Conservation (phyloP, 1,140 invertebrate genomes). For the Euglossa dilemma region DNA sequence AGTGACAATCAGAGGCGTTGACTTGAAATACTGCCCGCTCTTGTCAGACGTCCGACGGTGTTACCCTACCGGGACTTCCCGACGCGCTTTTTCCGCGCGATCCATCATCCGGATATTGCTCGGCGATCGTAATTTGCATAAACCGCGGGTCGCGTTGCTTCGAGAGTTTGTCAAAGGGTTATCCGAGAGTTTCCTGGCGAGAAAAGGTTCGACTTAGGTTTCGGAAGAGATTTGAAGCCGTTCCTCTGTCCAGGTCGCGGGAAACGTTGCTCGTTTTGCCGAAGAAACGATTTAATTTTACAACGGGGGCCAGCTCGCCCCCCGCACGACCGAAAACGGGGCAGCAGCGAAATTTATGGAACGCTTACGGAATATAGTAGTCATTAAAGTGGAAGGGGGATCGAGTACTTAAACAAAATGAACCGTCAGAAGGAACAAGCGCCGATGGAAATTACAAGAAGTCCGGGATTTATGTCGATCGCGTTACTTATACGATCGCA, state of each 20-base stretch:
- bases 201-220: too few species aligned
- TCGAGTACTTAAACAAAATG: conserved; percentile 3
- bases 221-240: too few species aligned
- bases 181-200: too few species aligned
- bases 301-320: too few species aligned
- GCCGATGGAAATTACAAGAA: conserved; percentile 13
- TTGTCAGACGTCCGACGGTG: conserved; percentile 24
- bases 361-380: conserved; percentile 8
- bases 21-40: conserved; percentile 71
- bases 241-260: too few species aligned
- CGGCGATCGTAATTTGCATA: not conserved
- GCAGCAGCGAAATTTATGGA: conserved; percentile 3
- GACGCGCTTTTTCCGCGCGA: not conserved
- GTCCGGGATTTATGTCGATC: not conserved
- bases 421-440: not conserved
- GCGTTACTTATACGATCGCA: not conserved
- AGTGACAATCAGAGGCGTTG: conserved; percentile 79
- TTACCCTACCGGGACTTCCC: conserved; percentile 16
- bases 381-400: conserved; percentile 2
- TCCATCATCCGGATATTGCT: not conserved
- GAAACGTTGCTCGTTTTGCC: too few species aligned
- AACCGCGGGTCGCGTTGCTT: too few species aligned
- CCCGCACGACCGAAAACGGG: not conserved
- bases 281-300: not conserved
- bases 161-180: too few species aligned